Conservation (phyloP, 2,888 invertebrate species). For the Orthosia gothica region DNA sequence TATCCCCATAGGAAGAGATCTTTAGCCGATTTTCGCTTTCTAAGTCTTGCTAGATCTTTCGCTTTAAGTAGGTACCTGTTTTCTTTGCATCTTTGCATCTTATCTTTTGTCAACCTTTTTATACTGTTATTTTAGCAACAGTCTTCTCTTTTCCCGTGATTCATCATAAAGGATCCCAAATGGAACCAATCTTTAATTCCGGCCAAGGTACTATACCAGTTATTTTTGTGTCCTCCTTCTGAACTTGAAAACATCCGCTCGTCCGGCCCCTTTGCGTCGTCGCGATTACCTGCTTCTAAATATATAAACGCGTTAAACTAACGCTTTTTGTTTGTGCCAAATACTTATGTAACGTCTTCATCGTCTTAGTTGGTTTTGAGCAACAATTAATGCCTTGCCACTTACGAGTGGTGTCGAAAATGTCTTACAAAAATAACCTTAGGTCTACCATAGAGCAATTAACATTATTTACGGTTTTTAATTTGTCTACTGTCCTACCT, state of each 20-base stretch:
- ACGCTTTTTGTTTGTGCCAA: conserved; percentile 51
- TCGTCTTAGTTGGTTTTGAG: background rate
- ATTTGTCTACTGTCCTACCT: too few relatives aligned
- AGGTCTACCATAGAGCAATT: background rate
- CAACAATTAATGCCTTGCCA: background rate
- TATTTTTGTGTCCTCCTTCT: conserved; percentile 47
- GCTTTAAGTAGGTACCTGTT: background rate
- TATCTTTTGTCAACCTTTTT: background rate
- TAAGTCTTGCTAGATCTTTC: background rate
- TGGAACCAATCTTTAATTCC: conserved; percentile 39
- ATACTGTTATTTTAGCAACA: background rate
- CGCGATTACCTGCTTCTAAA: conserved; percentile 59
- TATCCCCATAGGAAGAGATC: background rate
- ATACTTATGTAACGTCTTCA: conserved; percentile 27
- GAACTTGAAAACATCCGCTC: conserved; percentile 62
- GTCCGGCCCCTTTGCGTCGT: conserved; percentile 32
- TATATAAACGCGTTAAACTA: conserved; percentile 43
- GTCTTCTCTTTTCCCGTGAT: background rate
- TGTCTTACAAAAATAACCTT: background rate
- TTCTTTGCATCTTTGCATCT: background rate
- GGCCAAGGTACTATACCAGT: conserved; percentile 49
- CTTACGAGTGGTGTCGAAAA: background rate
- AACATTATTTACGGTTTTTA: background rate
- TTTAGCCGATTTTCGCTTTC: background rate
- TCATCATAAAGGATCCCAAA: conserved; percentile 11